Evolutionary conservation across 2,113 vertebrate species (phyloP).

Genomic region (Thalassarche chlororhynchos): DNA sequence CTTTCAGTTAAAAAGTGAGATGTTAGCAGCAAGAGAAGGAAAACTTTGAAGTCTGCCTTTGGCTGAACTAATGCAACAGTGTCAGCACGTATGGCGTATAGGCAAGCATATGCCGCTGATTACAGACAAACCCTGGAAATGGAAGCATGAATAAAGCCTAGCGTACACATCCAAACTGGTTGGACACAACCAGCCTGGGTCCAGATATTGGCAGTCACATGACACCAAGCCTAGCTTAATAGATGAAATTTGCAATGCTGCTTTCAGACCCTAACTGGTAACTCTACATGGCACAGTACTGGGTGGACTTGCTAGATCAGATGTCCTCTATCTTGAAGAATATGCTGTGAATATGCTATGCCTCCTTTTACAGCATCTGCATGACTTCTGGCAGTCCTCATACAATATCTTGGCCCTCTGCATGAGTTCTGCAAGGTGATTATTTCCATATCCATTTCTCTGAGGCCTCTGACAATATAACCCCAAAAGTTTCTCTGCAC

Average conservation of each 20-base stretch:
- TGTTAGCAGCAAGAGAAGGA: neutral
- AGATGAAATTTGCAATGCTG: neutral
- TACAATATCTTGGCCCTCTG: neutral
- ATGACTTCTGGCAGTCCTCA: neutral
- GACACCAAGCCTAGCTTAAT: neutral
- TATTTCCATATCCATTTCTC: neutral
- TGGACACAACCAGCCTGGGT: neutral
- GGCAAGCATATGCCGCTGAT: neutral
- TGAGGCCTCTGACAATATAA: neutral
- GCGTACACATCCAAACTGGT: neutral
- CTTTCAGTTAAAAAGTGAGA: neutral
- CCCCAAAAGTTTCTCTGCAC: neutral
- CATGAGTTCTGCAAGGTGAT: neutral
- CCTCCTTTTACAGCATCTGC: neutral
- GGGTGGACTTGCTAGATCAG: neutral
- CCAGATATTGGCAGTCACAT: neutral
- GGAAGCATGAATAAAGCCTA: neutral
- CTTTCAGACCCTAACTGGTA: neutral
- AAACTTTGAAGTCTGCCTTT: neutral
- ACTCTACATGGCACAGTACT: neutral
- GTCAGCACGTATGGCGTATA: accelerated
- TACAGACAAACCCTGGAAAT: neutral
- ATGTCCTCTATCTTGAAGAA: neutral
- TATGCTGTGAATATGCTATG: neutral
- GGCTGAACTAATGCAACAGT: neutral